These are phyloP conservation scores for Dryoscopus gambensis DNA, from an alignment of 2,113 vertebrate species.

Conservation along the genomic window DNA sequence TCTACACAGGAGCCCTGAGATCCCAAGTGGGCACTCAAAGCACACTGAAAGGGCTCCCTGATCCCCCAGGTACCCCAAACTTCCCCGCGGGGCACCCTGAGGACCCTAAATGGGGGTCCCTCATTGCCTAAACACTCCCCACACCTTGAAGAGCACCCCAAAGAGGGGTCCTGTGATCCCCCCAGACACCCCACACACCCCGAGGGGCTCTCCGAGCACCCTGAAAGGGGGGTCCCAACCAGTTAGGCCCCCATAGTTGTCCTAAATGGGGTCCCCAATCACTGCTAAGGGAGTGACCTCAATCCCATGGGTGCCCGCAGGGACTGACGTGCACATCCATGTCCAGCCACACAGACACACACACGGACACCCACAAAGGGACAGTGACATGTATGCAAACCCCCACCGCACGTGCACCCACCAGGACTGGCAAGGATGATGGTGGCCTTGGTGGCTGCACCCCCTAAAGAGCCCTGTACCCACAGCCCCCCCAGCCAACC, in stretches of 20 bases:
- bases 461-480: not conserved
- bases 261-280: fast-evolving
- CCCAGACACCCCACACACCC: not conserved
- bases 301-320: not conserved
- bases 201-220: not conserved
- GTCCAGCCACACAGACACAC: not conserved
- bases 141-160: not conserved
- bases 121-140: not conserved
- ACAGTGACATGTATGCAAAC: not conserved
- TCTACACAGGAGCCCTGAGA: not conserved
- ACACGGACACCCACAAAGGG: not conserved
- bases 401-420: not conserved
- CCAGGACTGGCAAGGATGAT: not conserved
- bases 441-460: not conserved
- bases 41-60: not conserved
- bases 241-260: not conserved
- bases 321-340: not conserved
- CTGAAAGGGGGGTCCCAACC: not conserved
- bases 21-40: not conserved
- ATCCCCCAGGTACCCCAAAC: not conserved
- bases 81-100: not conserved
- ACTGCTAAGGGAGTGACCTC: not conserved
- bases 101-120: no score
- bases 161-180: not conserved
- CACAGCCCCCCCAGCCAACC: not conserved